Evolutionary conservation across 2,888 invertebrate species (phyloP).

Genomic region (Onchidella celtica): DNA sequence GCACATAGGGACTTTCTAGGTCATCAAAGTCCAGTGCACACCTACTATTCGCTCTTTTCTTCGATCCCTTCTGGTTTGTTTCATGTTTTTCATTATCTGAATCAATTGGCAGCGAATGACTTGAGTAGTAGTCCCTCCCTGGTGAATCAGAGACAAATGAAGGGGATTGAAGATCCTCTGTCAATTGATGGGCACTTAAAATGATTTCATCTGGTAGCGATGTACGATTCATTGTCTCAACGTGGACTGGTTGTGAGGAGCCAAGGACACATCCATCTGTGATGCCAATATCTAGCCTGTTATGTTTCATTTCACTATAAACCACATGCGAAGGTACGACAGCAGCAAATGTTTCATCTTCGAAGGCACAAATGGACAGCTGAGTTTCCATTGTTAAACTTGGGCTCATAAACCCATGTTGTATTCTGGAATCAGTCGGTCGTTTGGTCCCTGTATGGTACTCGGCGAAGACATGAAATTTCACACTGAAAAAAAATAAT

Average conservation of each 20-base stretch:
- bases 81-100: neutral
- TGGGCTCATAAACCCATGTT: neutral
- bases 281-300: neutral
- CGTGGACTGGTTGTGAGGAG: neutral
- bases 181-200: neutral
- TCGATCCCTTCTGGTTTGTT: neutral
- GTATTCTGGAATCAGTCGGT: neutral
- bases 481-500: conserved; percentile 22
- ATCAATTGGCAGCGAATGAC: conserved; percentile 23
- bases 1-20: neutral
- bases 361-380: conserved; percentile 29
- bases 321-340: neutral
- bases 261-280: neutral
- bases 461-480: neutral
- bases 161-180: neutral
- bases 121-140: conserved; percentile 18
- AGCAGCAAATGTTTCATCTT: neutral
- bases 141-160: neutral
- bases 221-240: neutral
- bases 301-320: neutral
- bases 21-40: neutral
- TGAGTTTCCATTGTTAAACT: conserved; percentile 31
- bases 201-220: neutral
- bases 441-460: neutral
- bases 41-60: neutral